Evolutionary conservation across 2,797 vertebrate species (phyloP), one percentile per base, ranked within the genome.

Genomic region (Chelonia mydas): DNA sequence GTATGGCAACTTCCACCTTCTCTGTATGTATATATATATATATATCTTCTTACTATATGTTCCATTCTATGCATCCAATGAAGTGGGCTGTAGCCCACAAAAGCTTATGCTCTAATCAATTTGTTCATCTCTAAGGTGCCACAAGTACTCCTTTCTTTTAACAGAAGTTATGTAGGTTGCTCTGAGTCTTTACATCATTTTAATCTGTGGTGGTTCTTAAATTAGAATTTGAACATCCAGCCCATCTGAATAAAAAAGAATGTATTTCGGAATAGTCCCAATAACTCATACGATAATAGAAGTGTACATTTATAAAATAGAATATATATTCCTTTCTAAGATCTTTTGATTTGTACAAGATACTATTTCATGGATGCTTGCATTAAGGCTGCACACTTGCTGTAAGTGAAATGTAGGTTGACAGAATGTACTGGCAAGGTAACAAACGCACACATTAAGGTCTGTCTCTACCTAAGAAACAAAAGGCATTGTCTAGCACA

Each of bases 401-500:
- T 7, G 1, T 77, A 86, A 95, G 55, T 53, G 81, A 96, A 97
- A 94, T 89, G 61, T 84, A 94, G 23, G 53, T 65, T 90, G 84
- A 49, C 88, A 95, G 77, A 95, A 33, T 76, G 41, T 21, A 31
- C 25, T 85, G 88, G 45, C 17, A 88, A 84, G 87, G 51, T 51
- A 86, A 81, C 25, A 91, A 92, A 94, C 82, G 25, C 79, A 79
- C 15, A 84, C 45, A 83, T 61, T 54, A 90, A 45, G 19, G 12
- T 77, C 59, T 91, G 93, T 72, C 85, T 97, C 91, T 81, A 79
- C n/a, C 49, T 72, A 68, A 95, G 51, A 97, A 59, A 6, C 91
- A 77, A 90, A 96, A 93, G 84, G 25, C 45, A 92, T 80, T 89
- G 3, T 45, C 21, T 89, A 74, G 50, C n/a, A 91, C 10, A 33